Evolutionary conservation across 2,797 vertebrate species (phyloP), one percentile per base, ranked within the genome.

Genomic region (Mormyrops attenuatus): DNA sequence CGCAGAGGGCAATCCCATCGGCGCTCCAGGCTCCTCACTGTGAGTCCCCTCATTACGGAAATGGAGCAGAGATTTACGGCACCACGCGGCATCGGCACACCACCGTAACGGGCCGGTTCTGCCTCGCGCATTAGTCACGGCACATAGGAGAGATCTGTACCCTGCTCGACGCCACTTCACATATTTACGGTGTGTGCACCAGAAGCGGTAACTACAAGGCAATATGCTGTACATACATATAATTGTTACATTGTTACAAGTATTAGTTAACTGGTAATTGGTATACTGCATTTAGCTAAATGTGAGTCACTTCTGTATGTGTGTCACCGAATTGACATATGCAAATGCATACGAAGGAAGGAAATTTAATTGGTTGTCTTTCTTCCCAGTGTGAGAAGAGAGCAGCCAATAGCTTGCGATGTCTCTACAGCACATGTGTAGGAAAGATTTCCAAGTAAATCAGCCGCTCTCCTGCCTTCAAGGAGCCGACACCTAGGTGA

Each of bases 51-150:
- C 88, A 90, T 92, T 91, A 91, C 41, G 88, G 86, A 89, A 90
- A 91, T 89, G 88, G 85, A 85, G 91, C 91, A 60, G 17, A 89
- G 89, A 90, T 90, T 91, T 90, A 90, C 85, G 49, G 82, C 49
- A 22, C 5, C 15, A 22, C 73, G 50, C 34, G 0, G 7, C 44
- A 9, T 2, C 6, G 2, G 26, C 30, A n/a, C 55, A 80, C 88
- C 87, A 88, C 88, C 49, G 26, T 17, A 13, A 69, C 13, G 11
- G 38, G 22, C 26, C 13, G 6, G 85, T 2, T 60, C 3, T n/a
- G 17, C 88, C 6, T n/a, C 22, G 13, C 38, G 44, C 88, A 66
- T 88, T 85, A 87, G 69, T 88, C 87, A 90, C 82, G 20, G 52
- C 85, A 44, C 77, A 91, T 84, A 20, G 87, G 91, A 30, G 63